phyloP scores from a whole-genome alignment of 2,797 vertebrate species.

The Spinus pinus region DNA sequence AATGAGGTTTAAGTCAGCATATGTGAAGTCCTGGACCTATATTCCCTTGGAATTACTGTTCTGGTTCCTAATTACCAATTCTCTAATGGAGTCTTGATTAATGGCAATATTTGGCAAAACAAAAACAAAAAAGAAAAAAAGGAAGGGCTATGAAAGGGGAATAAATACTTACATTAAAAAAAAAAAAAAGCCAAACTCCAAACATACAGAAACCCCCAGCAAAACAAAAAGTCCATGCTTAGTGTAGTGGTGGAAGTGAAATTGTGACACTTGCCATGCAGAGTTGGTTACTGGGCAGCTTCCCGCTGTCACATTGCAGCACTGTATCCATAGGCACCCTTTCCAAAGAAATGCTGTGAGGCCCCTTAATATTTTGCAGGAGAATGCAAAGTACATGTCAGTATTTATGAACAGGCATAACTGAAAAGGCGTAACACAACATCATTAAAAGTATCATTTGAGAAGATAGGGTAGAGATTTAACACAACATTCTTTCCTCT shows the following conservation, averaged over 20 bases:
- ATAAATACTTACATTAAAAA: not conserved
- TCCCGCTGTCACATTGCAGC: not conserved
- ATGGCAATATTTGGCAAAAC: not conserved
- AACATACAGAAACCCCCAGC: not conserved
- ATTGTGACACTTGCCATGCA: not conserved
- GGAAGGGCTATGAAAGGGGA: rapidly evolving
- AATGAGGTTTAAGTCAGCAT: not conserved
- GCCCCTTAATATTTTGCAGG: not conserved
- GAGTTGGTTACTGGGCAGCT: not conserved
- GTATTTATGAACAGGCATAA: not conserved
- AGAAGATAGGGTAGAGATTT: not conserved
- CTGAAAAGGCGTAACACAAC: not conserved
- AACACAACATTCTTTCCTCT: not conserved
- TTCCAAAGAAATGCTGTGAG: not conserved
- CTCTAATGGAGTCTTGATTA: not conserved
- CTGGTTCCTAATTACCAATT: not conserved
- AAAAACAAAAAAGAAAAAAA: not conserved
- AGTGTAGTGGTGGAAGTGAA: not conserved
- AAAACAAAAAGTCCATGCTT: not conserved
- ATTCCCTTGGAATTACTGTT: not conserved
- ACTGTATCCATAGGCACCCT: not conserved
- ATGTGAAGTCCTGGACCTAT: not conserved
- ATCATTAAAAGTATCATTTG: not conserved
- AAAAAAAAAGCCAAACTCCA: not conserved
- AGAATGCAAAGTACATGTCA: not conserved